Percentiles rank a stretch among this genome's conserved stretches.
phyloP scores from a whole-genome alignment of 2,888 invertebrate species.

The Gonocerus acuteangulatus region DNA sequence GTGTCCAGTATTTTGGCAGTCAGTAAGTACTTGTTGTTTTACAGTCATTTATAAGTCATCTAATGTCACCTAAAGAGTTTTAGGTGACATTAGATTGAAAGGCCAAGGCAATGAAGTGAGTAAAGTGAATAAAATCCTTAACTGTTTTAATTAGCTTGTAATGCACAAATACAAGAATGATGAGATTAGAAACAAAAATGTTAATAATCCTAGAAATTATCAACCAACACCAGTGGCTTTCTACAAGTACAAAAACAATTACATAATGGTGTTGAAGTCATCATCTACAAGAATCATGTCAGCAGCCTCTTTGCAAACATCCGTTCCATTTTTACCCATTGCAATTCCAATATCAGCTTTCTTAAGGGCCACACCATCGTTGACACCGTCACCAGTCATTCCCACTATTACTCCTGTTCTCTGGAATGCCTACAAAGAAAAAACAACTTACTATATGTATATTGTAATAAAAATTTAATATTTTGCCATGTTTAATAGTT shows the following conservation, averaged over 20 bases:
- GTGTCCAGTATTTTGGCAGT: no score
- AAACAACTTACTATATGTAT: constrained; percentile 4
- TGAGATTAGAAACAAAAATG: no score
- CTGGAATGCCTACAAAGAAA: constrained; percentile 62
- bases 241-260: constrained; percentile 46
- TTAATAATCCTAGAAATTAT: no score
- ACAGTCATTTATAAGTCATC: no score
- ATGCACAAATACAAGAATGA: no score
- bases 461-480: background rate
- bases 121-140: no score
- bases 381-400: constrained; percentile 99
- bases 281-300: constrained; percentile 99
- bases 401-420: constrained; percentile 88
- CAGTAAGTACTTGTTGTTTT: no score
- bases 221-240: no score
- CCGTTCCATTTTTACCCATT: constrained; percentile 92
- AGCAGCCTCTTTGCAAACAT: constrained; percentile 98
- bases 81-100: no score
- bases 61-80: no score
- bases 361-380: constrained; percentile 95
- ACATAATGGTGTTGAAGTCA: constrained; percentile 96
- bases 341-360: constrained; percentile 97
- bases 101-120: no score
- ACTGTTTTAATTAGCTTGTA: no score
- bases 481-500: background rate